Base-by-base conservation (phyloP, 2,797 vertebrate species). In the Acrossocheilus wenchowensis region DNA sequence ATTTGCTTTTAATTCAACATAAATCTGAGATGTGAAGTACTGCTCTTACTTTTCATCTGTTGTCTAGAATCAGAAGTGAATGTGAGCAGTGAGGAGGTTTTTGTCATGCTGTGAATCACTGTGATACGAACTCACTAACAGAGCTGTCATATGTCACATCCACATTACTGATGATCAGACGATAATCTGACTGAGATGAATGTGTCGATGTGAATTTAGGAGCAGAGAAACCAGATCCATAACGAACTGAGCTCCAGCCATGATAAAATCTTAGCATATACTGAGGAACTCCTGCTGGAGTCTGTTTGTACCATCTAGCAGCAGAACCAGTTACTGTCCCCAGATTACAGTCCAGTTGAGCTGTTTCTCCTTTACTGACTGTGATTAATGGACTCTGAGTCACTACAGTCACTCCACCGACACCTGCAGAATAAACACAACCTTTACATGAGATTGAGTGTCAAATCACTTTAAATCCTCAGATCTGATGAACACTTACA, bases 341-440 rank as follows among this genome's bases (percentile, higher is more conserved):
- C 82, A 92, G 88, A 77, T 92, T 91, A 92, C 92, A 94, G 87
- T 91, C 84, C 85, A 94, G 87, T 88, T 78, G 86, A 89, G 39
- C 90, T 34, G 81, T 91, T 72, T 92, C 45, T 91, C 92, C 92
- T 90, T 12, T 89, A 78, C 12, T 90, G 88, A 90, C 9, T 1
- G 84, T 23, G 86, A 91, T 73, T 89, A 86, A 89, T 88, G 88
- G 92, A 62, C 85, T 91, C 92, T 94, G 41, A 75, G 92, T 94
- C 8, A 93, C 50, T 88, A 90, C 90, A 43, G 7, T 43, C 41
- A 43, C 41, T 43, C 41, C 41, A 43, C 41, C 8, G 41, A 43
- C 41, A 43, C 41, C 41, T 43, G 41, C 41, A 43, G 41, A 43
- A 43, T 43, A 43, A 43, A 43, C 41, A 43, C 41, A 43, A 43